Evolutionary conservation across 1,140 invertebrate species (phyloP).

Genomic region (Drosophila fuyamai): DNA sequence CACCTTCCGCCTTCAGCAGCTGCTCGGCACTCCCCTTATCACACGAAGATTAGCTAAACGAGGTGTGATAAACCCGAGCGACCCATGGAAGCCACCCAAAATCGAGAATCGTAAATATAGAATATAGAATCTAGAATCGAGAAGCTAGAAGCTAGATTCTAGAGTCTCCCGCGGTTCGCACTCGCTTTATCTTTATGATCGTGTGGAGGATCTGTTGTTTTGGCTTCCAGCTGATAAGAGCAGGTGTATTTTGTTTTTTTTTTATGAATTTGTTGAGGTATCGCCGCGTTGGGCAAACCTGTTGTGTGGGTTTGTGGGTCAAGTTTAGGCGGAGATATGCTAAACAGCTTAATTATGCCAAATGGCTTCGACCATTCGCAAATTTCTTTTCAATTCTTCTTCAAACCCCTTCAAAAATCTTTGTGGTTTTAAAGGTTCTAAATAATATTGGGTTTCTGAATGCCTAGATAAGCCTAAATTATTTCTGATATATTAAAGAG

Average conservation of each 20-base stretch:
- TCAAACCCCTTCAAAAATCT: no score
- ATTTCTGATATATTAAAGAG: no score
- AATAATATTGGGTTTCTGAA: no score
- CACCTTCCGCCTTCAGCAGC: slow-evolving; percentile 38
- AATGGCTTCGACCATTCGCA: background rate
- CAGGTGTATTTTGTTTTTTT: background rate
- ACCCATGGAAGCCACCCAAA: slow-evolving; percentile 10
- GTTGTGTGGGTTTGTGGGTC: slow-evolving; percentile 33
- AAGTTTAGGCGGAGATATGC: slow-evolving; percentile 23
- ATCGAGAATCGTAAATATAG: background rate
- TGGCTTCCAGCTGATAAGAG: slow-evolving; percentile 21
- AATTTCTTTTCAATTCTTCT: background rate
- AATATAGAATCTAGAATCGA: background rate
- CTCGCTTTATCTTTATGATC: slow-evolving; percentile 36
- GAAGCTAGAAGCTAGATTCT: slow-evolving; percentile 1
- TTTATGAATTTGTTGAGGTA: slow-evolving; percentile 3
- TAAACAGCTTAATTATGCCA: slow-evolving; percentile 14
- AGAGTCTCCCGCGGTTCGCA: slow-evolving; percentile 11
- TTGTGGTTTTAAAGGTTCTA: no score
- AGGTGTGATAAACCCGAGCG: slow-evolving; percentile 30
- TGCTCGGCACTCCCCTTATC: slow-evolving; percentile 42
- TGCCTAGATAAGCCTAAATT: no score
- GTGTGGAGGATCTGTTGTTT: background rate
- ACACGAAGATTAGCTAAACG: slow-evolving; percentile 32
- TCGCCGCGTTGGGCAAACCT: slow-evolving; percentile 1